phyloP scores from a whole-genome alignment of 2,888 invertebrate species.

The Drosophila pseudotalamancana region DNA sequence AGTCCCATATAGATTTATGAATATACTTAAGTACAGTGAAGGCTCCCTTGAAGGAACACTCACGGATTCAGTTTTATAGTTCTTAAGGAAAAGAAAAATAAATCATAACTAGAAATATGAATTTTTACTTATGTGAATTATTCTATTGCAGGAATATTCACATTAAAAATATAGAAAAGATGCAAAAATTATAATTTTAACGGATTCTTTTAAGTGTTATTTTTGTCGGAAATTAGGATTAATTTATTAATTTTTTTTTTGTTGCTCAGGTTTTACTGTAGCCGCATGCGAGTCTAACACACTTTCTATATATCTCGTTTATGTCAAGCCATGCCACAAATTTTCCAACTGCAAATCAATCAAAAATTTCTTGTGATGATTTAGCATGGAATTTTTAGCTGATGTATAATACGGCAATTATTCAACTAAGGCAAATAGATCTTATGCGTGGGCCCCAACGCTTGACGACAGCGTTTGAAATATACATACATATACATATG shows the following conservation, averaged over 20 bases:
- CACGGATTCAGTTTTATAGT: too few species aligned
- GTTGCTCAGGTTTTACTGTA: neutral
- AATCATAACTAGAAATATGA: too few species aligned
- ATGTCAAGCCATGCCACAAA: conserved; percentile 26
- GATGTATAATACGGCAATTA: conserved; percentile 66
- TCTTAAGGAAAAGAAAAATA: too few species aligned
- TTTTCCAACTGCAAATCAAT: conserved; percentile 57
- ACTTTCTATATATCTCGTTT: conserved; percentile 15
- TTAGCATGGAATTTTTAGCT: conserved; percentile 70
- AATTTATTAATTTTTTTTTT: too few species aligned
- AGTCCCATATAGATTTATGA: conserved; percentile 7
- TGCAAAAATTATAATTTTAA: too few species aligned
- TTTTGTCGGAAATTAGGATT: too few species aligned
- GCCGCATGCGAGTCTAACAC: neutral
- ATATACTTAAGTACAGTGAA: conserved; percentile 2
- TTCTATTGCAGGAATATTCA: too few species aligned
- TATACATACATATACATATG: too few species aligned
- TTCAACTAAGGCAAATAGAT: conserved; percentile 65
- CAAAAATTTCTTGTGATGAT: conserved; percentile 64
- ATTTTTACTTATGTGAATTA: too few species aligned
- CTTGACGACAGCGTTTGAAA: conserved; percentile 58
- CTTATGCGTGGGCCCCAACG: conserved; percentile 48
- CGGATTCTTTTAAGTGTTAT: too few species aligned
- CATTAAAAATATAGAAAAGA: too few species aligned
- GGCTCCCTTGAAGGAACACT: neutral